phyloP scores from a whole-genome alignment of 2,797 vertebrate species.

The Cheirogaleus major region DNA sequence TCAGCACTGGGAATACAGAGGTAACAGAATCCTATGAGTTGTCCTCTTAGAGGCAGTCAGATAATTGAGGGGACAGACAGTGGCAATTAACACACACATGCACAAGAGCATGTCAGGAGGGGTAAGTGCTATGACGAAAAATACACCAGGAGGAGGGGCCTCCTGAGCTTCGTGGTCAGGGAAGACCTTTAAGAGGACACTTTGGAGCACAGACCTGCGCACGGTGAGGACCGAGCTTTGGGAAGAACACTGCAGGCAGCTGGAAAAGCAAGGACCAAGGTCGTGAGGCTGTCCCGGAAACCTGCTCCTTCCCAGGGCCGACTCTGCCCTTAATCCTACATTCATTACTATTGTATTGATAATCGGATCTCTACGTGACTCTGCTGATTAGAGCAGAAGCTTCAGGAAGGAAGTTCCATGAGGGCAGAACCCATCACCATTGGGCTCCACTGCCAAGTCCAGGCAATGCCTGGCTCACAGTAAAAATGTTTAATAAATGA shows the following conservation, averaged over 20 bases:
- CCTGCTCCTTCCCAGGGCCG: background rate
- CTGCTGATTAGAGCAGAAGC: background rate
- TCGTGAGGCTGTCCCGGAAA: background rate
- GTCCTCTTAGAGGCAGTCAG: background rate
- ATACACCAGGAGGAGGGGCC: rapidly evolving
- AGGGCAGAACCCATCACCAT: too few relatives aligned
- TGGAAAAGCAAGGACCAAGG: background rate
- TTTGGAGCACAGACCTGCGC: background rate
- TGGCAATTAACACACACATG: background rate
- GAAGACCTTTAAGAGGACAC: background rate
- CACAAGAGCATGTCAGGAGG: rapidly evolving
- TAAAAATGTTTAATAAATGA: too few relatives aligned
- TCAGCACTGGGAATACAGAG: background rate
- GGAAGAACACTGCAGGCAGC: rapidly evolving
- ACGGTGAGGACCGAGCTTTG: background rate
- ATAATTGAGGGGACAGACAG: rapidly evolving
- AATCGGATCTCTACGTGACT: rapidly evolving
- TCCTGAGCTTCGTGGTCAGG: background rate
- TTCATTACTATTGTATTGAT: too few relatives aligned
- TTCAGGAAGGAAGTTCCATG: background rate
- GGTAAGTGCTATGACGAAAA: background rate
- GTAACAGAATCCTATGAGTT: background rate
- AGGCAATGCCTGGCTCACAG: background rate
- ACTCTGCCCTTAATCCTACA: rapidly evolving
- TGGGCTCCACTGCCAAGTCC: background rate